Evolutionary conservation across 2,113 vertebrate species (phyloP).

Genomic region (Periophthalmodon schlosseri): DNA sequence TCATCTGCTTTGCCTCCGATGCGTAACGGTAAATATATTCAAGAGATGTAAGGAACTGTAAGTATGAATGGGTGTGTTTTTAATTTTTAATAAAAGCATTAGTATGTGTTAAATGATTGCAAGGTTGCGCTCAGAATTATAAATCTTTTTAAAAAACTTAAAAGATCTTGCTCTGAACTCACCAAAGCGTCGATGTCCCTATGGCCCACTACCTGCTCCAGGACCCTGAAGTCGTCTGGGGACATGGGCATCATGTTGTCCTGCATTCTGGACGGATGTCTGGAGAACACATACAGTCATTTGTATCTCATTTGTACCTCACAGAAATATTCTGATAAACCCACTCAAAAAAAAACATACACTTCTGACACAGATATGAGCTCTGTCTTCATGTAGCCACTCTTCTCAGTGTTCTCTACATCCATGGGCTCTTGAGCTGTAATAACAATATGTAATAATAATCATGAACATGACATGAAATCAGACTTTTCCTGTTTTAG

Average conservation of each 20-base stretch:
- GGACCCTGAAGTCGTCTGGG: constrained; percentile 84
- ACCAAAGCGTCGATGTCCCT: constrained; percentile 86
- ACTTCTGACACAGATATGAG: constrained; percentile 97
- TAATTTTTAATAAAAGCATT: no score
- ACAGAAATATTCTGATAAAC: background rate
- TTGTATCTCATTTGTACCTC: background rate
- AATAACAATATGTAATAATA: background rate
- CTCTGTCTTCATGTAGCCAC: constrained; percentile 93
- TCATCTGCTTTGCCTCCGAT: no score
- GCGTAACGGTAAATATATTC: no score
- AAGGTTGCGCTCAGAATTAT: background rate
- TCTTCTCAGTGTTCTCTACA: constrained; percentile 79
- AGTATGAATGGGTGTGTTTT: no score
- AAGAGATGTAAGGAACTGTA: no score
- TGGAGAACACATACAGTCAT: constrained; percentile 34
- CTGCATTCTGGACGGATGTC: constrained; percentile 86
- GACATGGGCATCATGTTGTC: constrained; percentile 94
- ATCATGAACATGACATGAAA: no score
- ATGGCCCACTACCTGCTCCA: constrained; percentile 78
- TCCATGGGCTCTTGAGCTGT: constrained; percentile 92
- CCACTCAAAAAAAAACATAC: constrained; percentile 76
- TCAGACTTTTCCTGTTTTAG: no score
- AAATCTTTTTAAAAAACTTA: background rate
- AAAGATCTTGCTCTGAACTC: constrained; percentile 22
- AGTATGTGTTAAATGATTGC: background rate